phyloP scores from a whole-genome alignment of 2,113 vertebrate genomes.

The Cromileptes altivelis region DNA sequence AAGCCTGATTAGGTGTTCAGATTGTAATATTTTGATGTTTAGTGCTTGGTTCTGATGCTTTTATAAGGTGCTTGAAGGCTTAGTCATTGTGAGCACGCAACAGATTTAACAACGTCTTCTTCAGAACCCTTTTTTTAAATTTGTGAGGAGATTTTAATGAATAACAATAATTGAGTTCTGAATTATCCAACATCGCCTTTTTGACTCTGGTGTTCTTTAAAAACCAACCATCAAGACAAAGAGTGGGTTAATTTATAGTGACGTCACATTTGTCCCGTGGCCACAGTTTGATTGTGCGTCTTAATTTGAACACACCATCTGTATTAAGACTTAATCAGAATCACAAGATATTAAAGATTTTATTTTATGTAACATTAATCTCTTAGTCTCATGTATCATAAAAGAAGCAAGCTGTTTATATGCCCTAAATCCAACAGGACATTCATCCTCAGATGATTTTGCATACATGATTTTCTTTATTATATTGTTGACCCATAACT shows the following conservation, averaged over 20 bases:
- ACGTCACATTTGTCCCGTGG: background rate
- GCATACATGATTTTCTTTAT: constrained; percentile 63
- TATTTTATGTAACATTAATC: constrained; percentile 78
- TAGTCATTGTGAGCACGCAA: constrained; percentile 46
- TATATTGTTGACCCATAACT: constrained; percentile 48
- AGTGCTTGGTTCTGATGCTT: constrained; percentile 54
- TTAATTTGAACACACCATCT: constrained; percentile 66
- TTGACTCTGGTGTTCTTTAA: too few relatives aligned
- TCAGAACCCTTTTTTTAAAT: constrained; percentile 19
- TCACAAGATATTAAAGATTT: constrained; percentile 74
- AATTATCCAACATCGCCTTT: background rate
- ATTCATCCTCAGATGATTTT: constrained; percentile 58
- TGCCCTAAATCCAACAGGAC: constrained; percentile 77
- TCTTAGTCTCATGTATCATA: constrained; percentile 66
- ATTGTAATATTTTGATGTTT: constrained; percentile 39
- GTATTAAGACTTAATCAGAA: constrained; percentile 76
- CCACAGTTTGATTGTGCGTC: constrained; percentile 19
- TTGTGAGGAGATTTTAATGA: constrained; percentile 23
- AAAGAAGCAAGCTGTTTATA: constrained; percentile 74
- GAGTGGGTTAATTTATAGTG: background rate
- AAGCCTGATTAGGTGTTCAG: constrained; percentile 65
- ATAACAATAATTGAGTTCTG: background rate
- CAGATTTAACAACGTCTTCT: constrained; percentile 29
- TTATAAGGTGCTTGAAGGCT: constrained; percentile 50
- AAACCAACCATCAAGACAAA: background rate